These are phyloP conservation scores for Diogma glabrata DNA, from an alignment of 2,888 invertebrate genomes.

Conservation along the genomic window DNA sequence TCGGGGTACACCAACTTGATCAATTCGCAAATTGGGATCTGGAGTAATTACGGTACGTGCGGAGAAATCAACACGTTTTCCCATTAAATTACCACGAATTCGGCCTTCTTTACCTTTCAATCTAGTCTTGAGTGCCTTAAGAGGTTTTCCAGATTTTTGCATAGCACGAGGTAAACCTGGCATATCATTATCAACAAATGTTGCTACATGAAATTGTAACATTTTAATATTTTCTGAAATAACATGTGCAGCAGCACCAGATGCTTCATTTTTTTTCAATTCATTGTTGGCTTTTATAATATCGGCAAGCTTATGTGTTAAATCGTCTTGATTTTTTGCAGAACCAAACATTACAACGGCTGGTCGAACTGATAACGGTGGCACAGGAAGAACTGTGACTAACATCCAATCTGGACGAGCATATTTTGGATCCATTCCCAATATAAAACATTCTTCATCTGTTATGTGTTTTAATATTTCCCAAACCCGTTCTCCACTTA, in stretches of 20 bases:
- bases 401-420: constrained; percentile 99
- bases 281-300: constrained; percentile 98
- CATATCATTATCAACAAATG: constrained; percentile 97
- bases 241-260: constrained; percentile 96
- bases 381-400: constrained; percentile 91
- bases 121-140: constrained; percentile 95
- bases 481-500: constrained; percentile 93
- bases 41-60: constrained; percentile 98
- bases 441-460: constrained; percentile 91
- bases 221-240: constrained; percentile 94
- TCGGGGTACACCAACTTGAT: constrained; percentile 95
- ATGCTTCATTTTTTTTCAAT: constrained; percentile 84
- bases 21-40: constrained; percentile 87
- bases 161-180: constrained; percentile 96
- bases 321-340: constrained; percentile 96
- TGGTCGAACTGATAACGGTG: constrained; percentile 90
- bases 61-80: constrained; percentile 99
- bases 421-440: constrained; percentile 94
- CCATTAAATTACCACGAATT: constrained; percentile 99
- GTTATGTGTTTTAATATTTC: constrained; percentile 93
- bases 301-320: constrained; percentile 97
- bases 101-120: constrained; percentile 97
- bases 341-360: constrained; percentile 98
- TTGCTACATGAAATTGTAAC: constrained; percentile 97
- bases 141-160: constrained; percentile 97